Conservation (phyloP, 2,113 vertebrate genomes). For the Benitochromis conjunctus region DNA sequence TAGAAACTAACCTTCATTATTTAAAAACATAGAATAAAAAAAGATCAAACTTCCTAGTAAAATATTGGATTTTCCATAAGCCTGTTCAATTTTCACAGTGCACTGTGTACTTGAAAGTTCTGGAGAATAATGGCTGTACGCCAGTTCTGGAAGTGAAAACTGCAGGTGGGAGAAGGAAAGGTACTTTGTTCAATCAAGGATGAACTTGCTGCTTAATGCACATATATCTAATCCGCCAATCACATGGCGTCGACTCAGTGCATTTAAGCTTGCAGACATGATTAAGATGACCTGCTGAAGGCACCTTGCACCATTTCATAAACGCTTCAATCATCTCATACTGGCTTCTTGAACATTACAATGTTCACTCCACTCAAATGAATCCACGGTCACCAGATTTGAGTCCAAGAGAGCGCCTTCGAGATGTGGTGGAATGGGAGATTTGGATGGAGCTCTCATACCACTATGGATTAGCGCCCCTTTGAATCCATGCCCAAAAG, state of each 20-base stretch:
- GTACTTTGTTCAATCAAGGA: background rate
- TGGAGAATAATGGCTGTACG: background rate
- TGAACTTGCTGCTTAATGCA: background rate
- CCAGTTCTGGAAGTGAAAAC: background rate
- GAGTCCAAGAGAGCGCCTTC: background rate
- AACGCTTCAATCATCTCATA: background rate
- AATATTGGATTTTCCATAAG: background rate
- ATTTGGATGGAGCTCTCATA: background rate
- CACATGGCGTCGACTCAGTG: background rate
- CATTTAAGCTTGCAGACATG: background rate
- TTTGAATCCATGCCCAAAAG: accelerated
- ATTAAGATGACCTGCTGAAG: background rate
- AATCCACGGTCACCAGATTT: background rate
- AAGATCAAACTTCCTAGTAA: background rate
- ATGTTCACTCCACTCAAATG: background rate
- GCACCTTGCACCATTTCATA: background rate
- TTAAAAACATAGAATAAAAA: background rate
- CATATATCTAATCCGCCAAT: background rate
- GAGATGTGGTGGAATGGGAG: background rate
- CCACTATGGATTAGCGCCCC: no score
- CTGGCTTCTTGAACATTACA: background rate
- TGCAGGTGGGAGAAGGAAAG: background rate
- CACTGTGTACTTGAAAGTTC: background rate
- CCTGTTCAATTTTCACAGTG: background rate
- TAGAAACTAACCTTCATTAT: background rate